phyloP scores from a whole-genome alignment of 1,140 invertebrate genomes.

The Lordiphosa clarofinis region DNA sequence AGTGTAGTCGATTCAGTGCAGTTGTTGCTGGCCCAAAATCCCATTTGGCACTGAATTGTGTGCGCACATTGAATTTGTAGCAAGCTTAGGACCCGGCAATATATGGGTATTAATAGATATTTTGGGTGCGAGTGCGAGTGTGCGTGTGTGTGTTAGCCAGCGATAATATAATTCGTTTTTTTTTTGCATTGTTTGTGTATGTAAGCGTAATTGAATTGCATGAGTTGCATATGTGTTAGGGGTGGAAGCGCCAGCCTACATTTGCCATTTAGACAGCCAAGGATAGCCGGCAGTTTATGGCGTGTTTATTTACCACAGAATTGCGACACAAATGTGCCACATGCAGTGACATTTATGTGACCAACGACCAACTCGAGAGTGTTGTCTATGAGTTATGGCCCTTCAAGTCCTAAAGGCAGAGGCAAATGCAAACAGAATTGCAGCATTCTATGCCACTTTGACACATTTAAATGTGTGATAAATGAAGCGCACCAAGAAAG shows the following conservation, averaged over 20 bases:
- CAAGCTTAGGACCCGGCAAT: constrained; percentile 56
- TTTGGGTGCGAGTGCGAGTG: constrained; percentile 37
- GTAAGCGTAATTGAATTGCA: constrained; percentile 53
- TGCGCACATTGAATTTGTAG: constrained; percentile 74
- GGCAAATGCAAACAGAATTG: constrained; percentile 1
- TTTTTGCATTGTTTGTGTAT: neutral
- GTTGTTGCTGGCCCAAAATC: constrained; percentile 53
- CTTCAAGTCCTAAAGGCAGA: constrained; percentile 34
- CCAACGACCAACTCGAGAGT: constrained; percentile 41
- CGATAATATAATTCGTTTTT: constrained; percentile 13
- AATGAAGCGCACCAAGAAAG: constrained; percentile 49
- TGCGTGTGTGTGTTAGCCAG: constrained; percentile 9
- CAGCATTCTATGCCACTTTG: constrained; percentile 26
- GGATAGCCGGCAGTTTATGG: constrained; percentile 39
- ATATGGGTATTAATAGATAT: constrained; percentile 71
- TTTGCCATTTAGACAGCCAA: constrained; percentile 1
- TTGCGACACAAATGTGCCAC: constrained; percentile 66
- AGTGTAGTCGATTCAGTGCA: constrained; percentile 65
- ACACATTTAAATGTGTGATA: constrained; percentile 57
- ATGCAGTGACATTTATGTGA: constrained; percentile 68
- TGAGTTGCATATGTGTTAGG: constrained; percentile 13
- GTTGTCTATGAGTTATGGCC: constrained; percentile 63
- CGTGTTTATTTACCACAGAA: constrained; percentile 49
- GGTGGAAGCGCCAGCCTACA: constrained; percentile 17
- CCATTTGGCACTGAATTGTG: constrained; percentile 75